Base-by-base conservation (phyloP, 2,113 vertebrate species). In the Eptesicus fuscus region DNA sequence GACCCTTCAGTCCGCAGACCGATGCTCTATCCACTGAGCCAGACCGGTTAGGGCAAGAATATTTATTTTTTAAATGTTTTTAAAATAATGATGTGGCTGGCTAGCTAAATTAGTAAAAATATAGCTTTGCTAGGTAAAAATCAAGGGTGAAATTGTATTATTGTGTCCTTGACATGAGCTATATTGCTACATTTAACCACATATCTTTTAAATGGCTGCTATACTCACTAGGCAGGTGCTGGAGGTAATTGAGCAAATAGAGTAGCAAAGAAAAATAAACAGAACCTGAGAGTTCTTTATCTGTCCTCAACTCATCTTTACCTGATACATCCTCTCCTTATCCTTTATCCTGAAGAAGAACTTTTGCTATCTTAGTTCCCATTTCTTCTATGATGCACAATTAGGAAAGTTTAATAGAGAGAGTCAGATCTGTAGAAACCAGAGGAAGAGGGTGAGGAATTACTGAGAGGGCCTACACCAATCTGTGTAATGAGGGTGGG, bases 61-160 rank as follows among this genome's bases (percentile, higher is more conserved):
- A 84, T 91, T 97, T 92, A 56, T 88, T 85, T 80, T 84, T 94
- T 74, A 90, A 90, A 69, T 90, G 9, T 40, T 91, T 59, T 95
- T 44, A 65, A 90, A 83, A 94, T 93, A 94, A 88, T 76, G 25
- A 92, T 59, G 17, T 76, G 22, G 0, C 32, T 94, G 35, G 91
- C 87, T 42, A 78, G 17, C 47, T 93, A 88, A 74, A 88, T 91
- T 91, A 80, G 12, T 84, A 83, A 95, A 93, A 94, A 83, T 77
- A 71, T 35, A 92, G 7, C 44, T 44, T 17, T 85, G 20, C 73
- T 23, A 90, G 8, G 4, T 82, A 92, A 95, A 96, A 96, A 44
- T 71, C 47, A 78, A 37, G 18, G 61, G 23, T 69, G 40, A 35
- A 80, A 77, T 78, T 69, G 11, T 84, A 22, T 44, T 84, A 25